Evolutionary conservation across 2,113 vertebrate genomes (phyloP).

Genomic region (Rhizomys pruinosus): DNA sequence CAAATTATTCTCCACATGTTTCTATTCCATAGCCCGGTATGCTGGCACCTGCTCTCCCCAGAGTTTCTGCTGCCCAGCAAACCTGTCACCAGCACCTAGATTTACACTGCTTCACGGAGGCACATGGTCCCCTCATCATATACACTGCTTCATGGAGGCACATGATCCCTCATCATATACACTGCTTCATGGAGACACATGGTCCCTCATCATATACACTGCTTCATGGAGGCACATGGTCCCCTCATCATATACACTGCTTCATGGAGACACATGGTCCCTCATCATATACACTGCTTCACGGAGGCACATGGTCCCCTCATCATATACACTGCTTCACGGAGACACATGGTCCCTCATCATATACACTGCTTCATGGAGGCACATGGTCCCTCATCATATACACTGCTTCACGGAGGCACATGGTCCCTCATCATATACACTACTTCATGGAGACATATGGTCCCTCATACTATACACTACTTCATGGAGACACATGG

Average conservation of each 20-base stretch:
- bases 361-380: background rate
- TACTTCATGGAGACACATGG: background rate
- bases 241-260: background rate
- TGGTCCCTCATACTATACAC: background rate
- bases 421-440: background rate
- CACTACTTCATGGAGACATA: background rate
- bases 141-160: background rate
- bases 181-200: background rate
- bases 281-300: background rate
- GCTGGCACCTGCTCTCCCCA: background rate
- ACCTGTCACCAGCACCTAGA: too few species aligned
- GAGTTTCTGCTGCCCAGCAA: background rate
- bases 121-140: background rate
- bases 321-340: background rate
- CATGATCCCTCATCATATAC: background rate
- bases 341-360: background rate
- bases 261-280: background rate
- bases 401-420: background rate
- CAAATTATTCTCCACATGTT: background rate
- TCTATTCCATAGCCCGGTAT: rapidly evolving
- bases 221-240: background rate
- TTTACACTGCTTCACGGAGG: background rate
- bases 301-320: background rate
- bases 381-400: background rate
- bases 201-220: background rate